Conservation (phyloP, 2,797 vertebrate genomes). For the Sternotherus odoratus region DNA sequence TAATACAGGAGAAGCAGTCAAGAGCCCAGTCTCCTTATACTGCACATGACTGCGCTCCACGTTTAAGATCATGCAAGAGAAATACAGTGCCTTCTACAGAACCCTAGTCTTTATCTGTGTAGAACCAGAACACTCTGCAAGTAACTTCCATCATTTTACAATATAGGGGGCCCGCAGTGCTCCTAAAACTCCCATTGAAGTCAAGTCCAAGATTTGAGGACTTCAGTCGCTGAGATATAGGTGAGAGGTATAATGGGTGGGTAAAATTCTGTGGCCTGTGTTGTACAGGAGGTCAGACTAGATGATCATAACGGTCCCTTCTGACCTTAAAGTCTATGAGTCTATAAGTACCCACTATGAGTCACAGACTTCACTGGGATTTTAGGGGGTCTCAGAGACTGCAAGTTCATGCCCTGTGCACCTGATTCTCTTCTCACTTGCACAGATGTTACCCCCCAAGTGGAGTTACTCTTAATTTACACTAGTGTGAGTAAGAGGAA, state of each 20-base stretch:
- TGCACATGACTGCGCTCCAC: slow-evolving; percentile 71
- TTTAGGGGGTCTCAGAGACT: not conserved
- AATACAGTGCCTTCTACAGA: slow-evolving; percentile 85
- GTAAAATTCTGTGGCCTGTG: no score
- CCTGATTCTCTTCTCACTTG: slow-evolving; percentile 52
- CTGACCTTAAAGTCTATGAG: no score
- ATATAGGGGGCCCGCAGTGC: slow-evolving; percentile 21
- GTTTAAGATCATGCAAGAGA: slow-evolving; percentile 77
- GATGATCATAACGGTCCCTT: no score
- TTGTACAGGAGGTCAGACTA: no score
- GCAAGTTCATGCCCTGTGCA: not conserved
- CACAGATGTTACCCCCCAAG: slow-evolving; percentile 56
- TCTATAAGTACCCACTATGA: not conserved
- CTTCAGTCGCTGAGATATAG: no score
- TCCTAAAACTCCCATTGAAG: slow-evolving; percentile 29
- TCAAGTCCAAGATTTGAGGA: no score
- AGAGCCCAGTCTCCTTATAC: slow-evolving; percentile 71
- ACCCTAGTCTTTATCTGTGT: slow-evolving; percentile 78
- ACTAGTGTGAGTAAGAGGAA: slow-evolving; percentile 6
- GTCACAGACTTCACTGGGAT: slow-evolving; percentile 38
- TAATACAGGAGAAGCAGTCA: slow-evolving; percentile 51
- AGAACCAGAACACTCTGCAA: slow-evolving; percentile 72
- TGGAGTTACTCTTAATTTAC: slow-evolving; percentile 32
- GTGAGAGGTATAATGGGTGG: no score
- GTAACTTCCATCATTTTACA: slow-evolving; percentile 66